These are phyloP conservation scores for Syrmaticus mikado DNA, from an alignment of 2,113 vertebrate genomes.

Conservation along the genomic window DNA sequence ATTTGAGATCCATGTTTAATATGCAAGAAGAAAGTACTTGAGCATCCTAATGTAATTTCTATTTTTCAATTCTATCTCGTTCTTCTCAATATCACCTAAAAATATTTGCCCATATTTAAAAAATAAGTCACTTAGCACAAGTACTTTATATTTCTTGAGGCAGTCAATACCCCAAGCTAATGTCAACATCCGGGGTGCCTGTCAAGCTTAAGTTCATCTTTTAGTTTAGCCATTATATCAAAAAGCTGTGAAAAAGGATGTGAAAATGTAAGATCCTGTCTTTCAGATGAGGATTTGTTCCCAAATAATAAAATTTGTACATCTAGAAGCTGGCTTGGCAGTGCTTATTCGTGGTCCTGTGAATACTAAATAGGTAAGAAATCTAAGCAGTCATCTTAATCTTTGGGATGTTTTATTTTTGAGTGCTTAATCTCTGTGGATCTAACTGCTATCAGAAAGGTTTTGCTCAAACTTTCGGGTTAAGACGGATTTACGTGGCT, in stretches of 20 bases:
- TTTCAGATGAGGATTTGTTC: not conserved
- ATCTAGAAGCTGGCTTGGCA: not conserved
- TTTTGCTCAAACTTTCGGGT: not conserved
- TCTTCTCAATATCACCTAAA: not conserved
- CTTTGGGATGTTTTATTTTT: not conserved
- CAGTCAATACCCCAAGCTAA: not conserved
- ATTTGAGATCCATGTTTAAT: not conserved
- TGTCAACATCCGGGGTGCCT: not conserved
- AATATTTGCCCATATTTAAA: not conserved
- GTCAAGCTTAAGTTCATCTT: not conserved
- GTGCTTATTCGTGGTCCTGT: not conserved
- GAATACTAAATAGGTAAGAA: not conserved
- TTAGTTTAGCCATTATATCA: not conserved
- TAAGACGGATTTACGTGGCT: not conserved
- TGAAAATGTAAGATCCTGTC: not conserved
- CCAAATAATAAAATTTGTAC: not conserved
- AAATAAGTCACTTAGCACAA: not conserved
- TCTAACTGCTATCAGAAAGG: not conserved
- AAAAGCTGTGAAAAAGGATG: not conserved
- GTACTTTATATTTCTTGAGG: not conserved
- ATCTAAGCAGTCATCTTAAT: not conserved
- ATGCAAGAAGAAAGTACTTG: not conserved
- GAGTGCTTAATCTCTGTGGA: not conserved
- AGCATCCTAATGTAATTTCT: not conserved
- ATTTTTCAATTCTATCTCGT: not conserved